Conservation (phyloP, 1,140 invertebrate genomes). For the Drosophila rhopaloa region DNA sequence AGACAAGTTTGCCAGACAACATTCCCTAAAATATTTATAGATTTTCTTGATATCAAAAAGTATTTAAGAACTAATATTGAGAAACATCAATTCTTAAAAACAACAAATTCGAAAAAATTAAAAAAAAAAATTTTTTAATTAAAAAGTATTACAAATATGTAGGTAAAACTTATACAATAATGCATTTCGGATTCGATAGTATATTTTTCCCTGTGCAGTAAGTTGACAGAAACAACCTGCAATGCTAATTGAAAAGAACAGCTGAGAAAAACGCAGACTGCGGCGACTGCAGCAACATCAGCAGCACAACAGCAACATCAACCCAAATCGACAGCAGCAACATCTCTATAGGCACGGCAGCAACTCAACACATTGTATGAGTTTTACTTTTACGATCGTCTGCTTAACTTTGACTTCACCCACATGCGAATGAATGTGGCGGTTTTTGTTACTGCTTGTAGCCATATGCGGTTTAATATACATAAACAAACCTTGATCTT, state of each 20-base stretch:
- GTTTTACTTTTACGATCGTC: constrained; percentile 16
- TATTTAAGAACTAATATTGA: too few relatives aligned
- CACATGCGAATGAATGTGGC: constrained; percentile 42
- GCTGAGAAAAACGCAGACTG: constrained; percentile 2
- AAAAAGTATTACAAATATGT: too few relatives aligned
- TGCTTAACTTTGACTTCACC: constrained; percentile 46
- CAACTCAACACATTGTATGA: constrained; percentile 1
- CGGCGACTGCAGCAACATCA: constrained; percentile 9
- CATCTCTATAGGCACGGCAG: constrained; percentile 8
- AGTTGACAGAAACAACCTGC: constrained; percentile 9
- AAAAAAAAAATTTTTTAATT: too few relatives aligned
- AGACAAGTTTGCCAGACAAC: too few relatives aligned
- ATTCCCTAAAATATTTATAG: too few relatives aligned
- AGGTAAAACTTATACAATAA: too few relatives aligned
- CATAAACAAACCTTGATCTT: constrained; percentile 67
- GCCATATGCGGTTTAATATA: constrained; percentile 18
- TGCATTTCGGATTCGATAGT: too few relatives aligned
- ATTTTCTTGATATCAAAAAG: too few relatives aligned
- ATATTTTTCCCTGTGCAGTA: constrained; percentile 9
- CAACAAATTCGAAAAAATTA: not conserved
- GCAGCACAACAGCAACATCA: not conserved
- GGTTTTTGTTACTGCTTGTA: not conserved
- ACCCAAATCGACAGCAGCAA: constrained; percentile 6
- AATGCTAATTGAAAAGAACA: constrained; percentile 44
- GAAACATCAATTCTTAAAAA: too few relatives aligned